Evolutionary conservation across 2,888 invertebrate genomes (phyloP).

Genomic region (Hyppa rectilinea): DNA sequence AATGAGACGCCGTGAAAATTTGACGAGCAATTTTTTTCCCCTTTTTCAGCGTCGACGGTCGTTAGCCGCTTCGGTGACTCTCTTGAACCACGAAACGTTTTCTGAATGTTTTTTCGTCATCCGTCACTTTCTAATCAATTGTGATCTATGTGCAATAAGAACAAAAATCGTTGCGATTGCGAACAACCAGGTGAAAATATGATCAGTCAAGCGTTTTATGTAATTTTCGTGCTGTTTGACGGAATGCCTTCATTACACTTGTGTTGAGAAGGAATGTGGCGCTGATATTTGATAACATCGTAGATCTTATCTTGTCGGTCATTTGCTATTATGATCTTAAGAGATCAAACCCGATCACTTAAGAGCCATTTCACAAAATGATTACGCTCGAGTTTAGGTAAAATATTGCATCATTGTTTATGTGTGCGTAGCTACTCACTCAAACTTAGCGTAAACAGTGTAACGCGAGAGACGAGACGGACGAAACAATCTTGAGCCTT

Average conservation of each 20-base stretch:
- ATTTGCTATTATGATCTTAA: neutral
- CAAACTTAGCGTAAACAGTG: too few relatives aligned
- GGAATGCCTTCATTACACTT: constrained; percentile 24
- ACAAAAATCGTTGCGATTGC: constrained; percentile 44
- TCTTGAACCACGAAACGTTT: constrained; percentile 47
- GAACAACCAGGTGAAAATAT: constrained; percentile 61
- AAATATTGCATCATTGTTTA: too few relatives aligned
- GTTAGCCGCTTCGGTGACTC: constrained; percentile 43
- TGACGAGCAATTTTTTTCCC: constrained; percentile 6
- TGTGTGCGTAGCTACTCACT: too few relatives aligned
- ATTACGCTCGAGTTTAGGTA: too few relatives aligned
- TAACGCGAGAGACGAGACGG: too few relatives aligned
- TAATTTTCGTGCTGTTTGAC: constrained; percentile 45
- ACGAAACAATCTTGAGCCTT: too few relatives aligned
- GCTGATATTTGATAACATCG: constrained; percentile 6
- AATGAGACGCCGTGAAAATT: constrained; percentile 26
- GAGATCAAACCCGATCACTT: neutral
- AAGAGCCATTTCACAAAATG: too few relatives aligned
- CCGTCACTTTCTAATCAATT: constrained; percentile 69
- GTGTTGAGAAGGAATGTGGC: constrained; percentile 5
- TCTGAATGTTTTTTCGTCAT: constrained; percentile 56
- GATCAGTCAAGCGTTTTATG: constrained; percentile 55
- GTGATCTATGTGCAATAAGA: constrained; percentile 63
- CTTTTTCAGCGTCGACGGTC: constrained; percentile 34
- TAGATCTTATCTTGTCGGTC: neutral